These are phyloP conservation scores for Motacilla tschutschensis DNA, from an alignment of 2,113 vertebrate species.

Conservation along the genomic window DNA sequence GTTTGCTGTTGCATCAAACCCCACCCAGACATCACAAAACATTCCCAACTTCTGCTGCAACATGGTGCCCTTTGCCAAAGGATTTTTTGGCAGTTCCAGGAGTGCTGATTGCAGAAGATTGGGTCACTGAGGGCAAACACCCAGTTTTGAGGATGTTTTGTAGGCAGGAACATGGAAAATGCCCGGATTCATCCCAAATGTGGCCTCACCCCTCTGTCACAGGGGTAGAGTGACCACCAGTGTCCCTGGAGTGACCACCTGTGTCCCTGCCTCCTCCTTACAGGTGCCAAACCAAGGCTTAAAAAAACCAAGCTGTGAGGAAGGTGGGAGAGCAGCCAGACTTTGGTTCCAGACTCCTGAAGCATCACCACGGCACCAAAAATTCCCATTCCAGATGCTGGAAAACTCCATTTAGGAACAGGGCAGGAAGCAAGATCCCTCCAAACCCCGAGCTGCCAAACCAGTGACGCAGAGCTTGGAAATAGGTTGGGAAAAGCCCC, in stretches of 20 bases:
- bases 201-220: not conserved
- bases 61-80: not conserved
- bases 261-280: not conserved
- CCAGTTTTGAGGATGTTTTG: not conserved
- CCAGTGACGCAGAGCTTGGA: not conserved
- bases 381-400: fast-evolving
- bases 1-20: not conserved
- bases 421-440: not conserved
- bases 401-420: fast-evolving
- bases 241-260: not conserved
- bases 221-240: not conserved
- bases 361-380: fast-evolving
- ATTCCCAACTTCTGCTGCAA: not conserved
- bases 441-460: not conserved
- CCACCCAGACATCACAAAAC: not conserved
- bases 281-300: fast-evolving
- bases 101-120: not conserved
- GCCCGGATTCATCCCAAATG: not conserved
- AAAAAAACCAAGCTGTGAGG: fast-evolving
- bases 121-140: not conserved
- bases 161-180: not conserved
- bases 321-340: not conserved
- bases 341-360: not conserved
- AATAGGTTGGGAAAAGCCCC: fast-evolving
- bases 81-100: not conserved